These are phyloP conservation scores for Aspidiotus destructor DNA, from an alignment of 2,888 invertebrate species.

Conservation along the genomic window DNA sequence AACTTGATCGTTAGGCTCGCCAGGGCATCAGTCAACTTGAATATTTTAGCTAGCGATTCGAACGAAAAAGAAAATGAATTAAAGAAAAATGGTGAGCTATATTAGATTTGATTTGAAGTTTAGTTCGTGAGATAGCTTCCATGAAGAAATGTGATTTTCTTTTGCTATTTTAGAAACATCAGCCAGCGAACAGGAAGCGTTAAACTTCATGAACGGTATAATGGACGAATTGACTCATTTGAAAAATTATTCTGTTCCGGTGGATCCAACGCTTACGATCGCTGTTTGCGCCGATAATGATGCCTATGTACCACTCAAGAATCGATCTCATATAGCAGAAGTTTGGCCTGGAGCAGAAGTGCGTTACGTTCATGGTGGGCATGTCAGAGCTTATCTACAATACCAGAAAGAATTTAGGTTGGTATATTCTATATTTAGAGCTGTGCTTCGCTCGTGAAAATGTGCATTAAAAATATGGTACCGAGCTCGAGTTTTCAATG, in stretches of 20 bases:
- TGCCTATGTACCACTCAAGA: conserved; percentile 80
- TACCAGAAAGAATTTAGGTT: conserved; percentile 83
- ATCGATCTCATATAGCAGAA: conserved; percentile 68
- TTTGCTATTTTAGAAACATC: neutral
- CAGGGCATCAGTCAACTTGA: conserved; percentile 5
- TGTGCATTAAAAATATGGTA: too few relatives aligned
- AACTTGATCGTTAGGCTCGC: conserved; percentile 6
- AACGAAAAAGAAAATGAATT: neutral
- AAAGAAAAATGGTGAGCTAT: conserved; percentile 2
- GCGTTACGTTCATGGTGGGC: conserved; percentile 77
- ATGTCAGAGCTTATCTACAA: conserved; percentile 78
- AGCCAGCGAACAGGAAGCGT: conserved; percentile 50
- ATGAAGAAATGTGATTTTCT: neutral
- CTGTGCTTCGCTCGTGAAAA: too few relatives aligned
- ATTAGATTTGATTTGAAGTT: neutral
- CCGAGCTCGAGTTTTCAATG: too few relatives aligned
- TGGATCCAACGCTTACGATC: conserved; percentile 80
- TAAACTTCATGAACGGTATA: conserved; percentile 91
- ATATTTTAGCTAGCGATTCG: neutral
- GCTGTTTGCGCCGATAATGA: conserved; percentile 83
- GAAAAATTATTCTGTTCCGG: conserved; percentile 75
- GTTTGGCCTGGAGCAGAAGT: conserved; percentile 91
- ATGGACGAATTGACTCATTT: conserved; percentile 99
- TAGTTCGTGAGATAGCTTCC: neutral
- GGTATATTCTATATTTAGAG: neutral